These are phyloP conservation scores for Melinaea menophilus DNA, from an alignment of 2,888 invertebrate genomes.

Conservation along the genomic window DNA sequence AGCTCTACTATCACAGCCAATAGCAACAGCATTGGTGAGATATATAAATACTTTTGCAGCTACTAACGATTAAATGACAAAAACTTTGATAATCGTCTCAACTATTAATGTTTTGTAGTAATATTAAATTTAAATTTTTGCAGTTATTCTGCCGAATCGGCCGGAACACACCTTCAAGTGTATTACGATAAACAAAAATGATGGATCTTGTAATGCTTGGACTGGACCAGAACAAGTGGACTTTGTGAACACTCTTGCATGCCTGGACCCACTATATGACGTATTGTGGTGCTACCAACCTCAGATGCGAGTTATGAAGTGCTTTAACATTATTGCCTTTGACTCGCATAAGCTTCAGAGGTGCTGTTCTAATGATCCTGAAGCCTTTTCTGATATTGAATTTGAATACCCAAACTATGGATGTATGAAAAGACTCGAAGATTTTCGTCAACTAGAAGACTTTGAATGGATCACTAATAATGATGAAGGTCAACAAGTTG, in stretches of 20 bases:
- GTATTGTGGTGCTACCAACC: conserved; percentile 95
- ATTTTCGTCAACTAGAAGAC: conserved; percentile 61
- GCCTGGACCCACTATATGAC: conserved; percentile 94
- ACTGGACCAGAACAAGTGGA: conserved; percentile 89
- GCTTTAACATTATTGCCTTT: conserved; percentile 90
- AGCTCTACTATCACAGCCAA: conserved; percentile 94
- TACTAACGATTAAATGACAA: no score
- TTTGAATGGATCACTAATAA: conserved; percentile 53
- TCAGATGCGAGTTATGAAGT: conserved; percentile 79
- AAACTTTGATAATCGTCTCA: no score
- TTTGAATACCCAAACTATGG: conserved; percentile 66
- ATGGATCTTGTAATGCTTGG: conserved; percentile 92
- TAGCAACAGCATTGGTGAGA: conserved; percentile 86
- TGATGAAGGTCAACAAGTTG: conserved; percentile 45
- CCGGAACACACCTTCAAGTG: conserved; percentile 90
- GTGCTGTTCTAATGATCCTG: conserved; percentile 59
- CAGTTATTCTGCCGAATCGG: conserved; percentile 89
- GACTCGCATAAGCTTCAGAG: conserved; percentile 78
- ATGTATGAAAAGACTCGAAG: conserved; percentile 63
- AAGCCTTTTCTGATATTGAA: conserved; percentile 45
- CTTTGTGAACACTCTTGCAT: conserved; percentile 87
- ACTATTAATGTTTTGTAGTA: no score
- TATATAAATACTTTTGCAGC: conserved; percentile 13
- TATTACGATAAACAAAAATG: conserved; percentile 91
- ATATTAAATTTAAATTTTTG: conserved; percentile 33